These are phyloP conservation scores for Venustaconcha ellipsiformis DNA, from an alignment of 1,140 invertebrate genomes.

Conservation along the genomic window DNA sequence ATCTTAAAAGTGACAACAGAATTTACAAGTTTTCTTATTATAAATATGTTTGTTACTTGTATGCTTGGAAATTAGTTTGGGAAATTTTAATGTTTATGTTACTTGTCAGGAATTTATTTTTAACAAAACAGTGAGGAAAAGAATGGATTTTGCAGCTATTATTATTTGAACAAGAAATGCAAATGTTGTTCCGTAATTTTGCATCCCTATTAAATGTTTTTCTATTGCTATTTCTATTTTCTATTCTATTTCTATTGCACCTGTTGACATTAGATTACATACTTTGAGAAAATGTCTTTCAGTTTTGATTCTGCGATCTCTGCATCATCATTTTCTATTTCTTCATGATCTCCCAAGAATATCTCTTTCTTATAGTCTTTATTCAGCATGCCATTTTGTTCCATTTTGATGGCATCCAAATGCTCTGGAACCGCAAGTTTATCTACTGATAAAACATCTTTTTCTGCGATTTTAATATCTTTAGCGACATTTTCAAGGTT, in stretches of 20 bases:
- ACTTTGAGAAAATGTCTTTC: constrained; percentile 63
- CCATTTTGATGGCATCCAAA: constrained; percentile 64
- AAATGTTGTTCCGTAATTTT: neutral
- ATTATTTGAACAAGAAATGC: neutral
- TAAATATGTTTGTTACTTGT: too few relatives aligned
- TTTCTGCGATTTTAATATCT: neutral
- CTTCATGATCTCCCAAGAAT: constrained; percentile 65
- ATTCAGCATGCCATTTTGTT: constrained; percentile 68
- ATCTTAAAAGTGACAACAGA: too few relatives aligned
- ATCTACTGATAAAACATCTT: constrained; percentile 31
- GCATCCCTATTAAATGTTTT: too few relatives aligned
- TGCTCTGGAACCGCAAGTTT: constrained; percentile 65
- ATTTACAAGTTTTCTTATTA: too few relatives aligned
- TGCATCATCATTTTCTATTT: constrained; percentile 51
- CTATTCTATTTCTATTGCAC: too few relatives aligned
- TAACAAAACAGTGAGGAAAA: neutral
- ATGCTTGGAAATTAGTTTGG: neutral
- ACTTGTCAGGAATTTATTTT: neutral
- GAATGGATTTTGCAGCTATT: neutral
- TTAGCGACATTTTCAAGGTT: too few relatives aligned
- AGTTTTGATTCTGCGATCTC: constrained; percentile 54
- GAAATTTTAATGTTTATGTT: neutral
- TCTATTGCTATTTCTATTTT: too few relatives aligned
- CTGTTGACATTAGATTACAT: constrained; percentile 19
- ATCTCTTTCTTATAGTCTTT: constrained; percentile 66